Evolutionary conservation across 2,888 invertebrate species (phyloP), one percentile per base, ranked within the genome.

Genomic region (Flexamia atlantica): DNA sequence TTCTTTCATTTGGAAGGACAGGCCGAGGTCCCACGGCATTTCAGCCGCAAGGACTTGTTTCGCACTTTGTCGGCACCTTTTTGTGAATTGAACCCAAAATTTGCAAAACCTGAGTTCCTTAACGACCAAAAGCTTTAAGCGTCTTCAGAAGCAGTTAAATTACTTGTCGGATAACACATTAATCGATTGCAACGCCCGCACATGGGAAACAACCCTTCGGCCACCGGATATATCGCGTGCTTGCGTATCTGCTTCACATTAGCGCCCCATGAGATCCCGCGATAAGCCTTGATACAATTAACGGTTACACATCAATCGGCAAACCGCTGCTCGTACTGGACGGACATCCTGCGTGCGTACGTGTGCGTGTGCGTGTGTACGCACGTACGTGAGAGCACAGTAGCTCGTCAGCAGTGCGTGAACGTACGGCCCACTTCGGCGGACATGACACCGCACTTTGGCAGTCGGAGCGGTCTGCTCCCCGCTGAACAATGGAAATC

Each of bases 261-360:
- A 64, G 28, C 64, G 17, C 30, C 28, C 28, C 30, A 28, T n/a
- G 14, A 64, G 64, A 64, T 64, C 1, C 10, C 1, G 28, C 14
- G 64, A 64, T 64, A 64, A 30, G 64, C 53, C 17, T 23, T 3
- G 30, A 20, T 64, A 28, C 64, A 64, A 64, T 64, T 64, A 64
- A 64, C 64, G 64, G 64, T 64, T 64, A 30, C 64, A 30, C 30
- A 1, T 14, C 28, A 25, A 28, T 28, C 64, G 28, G 28, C 57
- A 57, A 50, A 57, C 57, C 57, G 23, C 5, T 23, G 57, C 57
- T 50, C 36, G 46, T 17, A 3, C 20, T 20, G 40, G 32, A 36
- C 70, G 70, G 70, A 70, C 70, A 70, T 70, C 70, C 70, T 70
- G 70, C 28, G 40, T n/a, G 20, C 14, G 40, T 2, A n/a, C 28